These are phyloP conservation scores for Serripes groenlandicus DNA, from an alignment of 2,888 invertebrate genomes.

Conservation along the genomic window DNA sequence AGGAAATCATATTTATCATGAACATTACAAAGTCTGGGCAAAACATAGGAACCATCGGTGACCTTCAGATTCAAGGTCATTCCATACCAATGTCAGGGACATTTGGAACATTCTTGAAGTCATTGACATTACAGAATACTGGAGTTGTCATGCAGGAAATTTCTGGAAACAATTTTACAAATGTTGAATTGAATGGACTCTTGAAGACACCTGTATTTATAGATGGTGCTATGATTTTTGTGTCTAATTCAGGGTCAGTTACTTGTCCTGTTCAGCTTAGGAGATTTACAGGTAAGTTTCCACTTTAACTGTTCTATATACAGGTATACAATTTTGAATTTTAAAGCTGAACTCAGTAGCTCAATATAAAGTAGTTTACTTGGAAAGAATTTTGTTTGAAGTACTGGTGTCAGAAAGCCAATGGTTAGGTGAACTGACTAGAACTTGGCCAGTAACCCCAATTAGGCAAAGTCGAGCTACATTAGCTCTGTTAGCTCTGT, in stretches of 20 bases:
- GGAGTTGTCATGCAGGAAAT: slow-evolving; percentile 22
- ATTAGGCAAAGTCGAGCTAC: too few relatives aligned
- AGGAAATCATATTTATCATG: slow-evolving; percentile 28
- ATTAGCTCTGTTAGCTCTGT: too few relatives aligned
- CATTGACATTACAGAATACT: slow-evolving; percentile 43
- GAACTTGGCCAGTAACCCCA: too few relatives aligned
- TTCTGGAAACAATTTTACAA: slow-evolving; percentile 46
- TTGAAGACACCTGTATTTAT: slow-evolving; percentile 38
- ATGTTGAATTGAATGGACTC: slow-evolving; percentile 50
- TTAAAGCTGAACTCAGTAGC: too few relatives aligned
- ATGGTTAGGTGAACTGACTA: too few relatives aligned
- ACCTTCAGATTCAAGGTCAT: slow-evolving; percentile 29
- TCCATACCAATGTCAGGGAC: slow-evolving; percentile 48
- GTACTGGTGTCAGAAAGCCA: too few relatives aligned
- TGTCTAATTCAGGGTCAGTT: background rate
- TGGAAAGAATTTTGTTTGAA: too few relatives aligned
- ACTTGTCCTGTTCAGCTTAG: slow-evolving; percentile 45
- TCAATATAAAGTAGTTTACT: too few relatives aligned
- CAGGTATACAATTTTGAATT: too few relatives aligned
- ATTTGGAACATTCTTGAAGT: slow-evolving; percentile 36
- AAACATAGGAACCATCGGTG: slow-evolving; percentile 44
- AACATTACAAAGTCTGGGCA: slow-evolving; percentile 52
- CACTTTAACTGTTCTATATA: background rate
- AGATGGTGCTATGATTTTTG: slow-evolving; percentile 53
- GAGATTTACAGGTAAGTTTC: slow-evolving; percentile 19